Evolutionary conservation across 2,888 invertebrate genomes (phyloP).

Genomic region (Punctoribates punctum): DNA sequence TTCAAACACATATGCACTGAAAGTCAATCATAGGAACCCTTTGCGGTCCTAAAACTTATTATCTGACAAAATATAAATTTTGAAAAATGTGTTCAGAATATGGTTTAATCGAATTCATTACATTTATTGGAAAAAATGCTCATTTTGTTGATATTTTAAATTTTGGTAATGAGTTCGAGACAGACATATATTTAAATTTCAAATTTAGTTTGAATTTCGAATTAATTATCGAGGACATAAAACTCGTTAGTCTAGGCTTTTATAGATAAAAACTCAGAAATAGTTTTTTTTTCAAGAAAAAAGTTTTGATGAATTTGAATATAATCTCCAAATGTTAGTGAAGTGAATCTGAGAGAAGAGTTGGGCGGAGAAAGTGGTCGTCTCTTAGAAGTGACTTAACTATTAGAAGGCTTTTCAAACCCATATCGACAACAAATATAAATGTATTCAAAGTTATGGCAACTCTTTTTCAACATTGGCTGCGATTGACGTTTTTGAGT

Average conservation of each 20-base stretch:
- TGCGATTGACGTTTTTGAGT: constrained; percentile 7
- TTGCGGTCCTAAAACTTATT: too few relatives aligned
- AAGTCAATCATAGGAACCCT: too few relatives aligned
- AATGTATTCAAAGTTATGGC: constrained; percentile 1
- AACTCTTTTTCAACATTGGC: constrained; percentile 5
- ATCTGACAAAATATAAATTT: too few relatives aligned
- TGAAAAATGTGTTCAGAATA: too few relatives aligned
- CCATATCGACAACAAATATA: not conserved
- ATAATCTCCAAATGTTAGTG: not conserved
- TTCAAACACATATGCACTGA: too few relatives aligned
- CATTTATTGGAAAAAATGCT: not conserved
- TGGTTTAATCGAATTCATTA: too few relatives aligned
- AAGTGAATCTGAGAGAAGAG: not conserved
- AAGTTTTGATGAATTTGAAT: not conserved
- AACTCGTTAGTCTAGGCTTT: constrained; percentile 22
- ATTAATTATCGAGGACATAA: constrained; percentile 10
- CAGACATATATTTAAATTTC: not conserved
- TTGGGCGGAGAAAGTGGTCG: constrained; percentile 7
- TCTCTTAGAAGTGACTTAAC: not conserved
- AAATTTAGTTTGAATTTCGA: not conserved
- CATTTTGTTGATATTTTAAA: not conserved
- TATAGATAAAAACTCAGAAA: not conserved
- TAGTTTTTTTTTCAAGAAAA: not conserved
- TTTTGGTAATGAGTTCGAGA: not conserved
- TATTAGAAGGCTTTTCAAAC: constrained; percentile 3